Base-by-base conservation (phyloP, 2,797 vertebrate genomes). In the Hozukius guyotensis region DNA sequence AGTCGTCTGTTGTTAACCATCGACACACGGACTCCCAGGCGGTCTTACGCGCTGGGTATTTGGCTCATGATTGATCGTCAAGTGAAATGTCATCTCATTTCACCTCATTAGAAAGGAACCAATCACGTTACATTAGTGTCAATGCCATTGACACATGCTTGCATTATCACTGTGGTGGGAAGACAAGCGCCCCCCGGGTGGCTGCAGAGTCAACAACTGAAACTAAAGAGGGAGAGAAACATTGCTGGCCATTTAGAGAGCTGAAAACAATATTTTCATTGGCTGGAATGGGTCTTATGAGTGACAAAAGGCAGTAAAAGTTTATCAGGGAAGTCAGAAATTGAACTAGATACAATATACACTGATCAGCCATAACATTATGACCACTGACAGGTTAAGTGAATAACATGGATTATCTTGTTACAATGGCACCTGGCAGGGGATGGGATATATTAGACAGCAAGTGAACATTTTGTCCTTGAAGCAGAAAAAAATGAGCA, bases 51-150 rank as follows among this genome's bases (percentile, higher is more conserved):
- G 86, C 46, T 59, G 84, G 82, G 5, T 31, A 36, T 89, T 87
- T 88, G 91, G 74, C 75, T 80, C 56, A 14, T 88, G 88, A 92
- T 88, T 88, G 90, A 94, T 90, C 77, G 83, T 86, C 75, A 86
- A 88, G 73, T 85, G 84, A 86, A 91, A 88, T 91, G 87, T 90
- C 88, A 87, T 84, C 60, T 88, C 67, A 84, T 89, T 82, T 84
- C 80, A 84, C 83, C 84, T 88, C 90, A 83, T 91, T 91, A 92
- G 80, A 38, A 79, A 72, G 38, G 60, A 85, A 74, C 73, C 88
- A 80, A 82, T 91, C 88, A 83, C 82, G 59, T 84, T 79, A 57
- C 75, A 89, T 94, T 77, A 93, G 80, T 56, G 70, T 85, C 83
- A 80, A 52, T 66, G 85, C 73, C 86, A 72, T 36, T 82, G 85